Conservation (phyloP, 2,113 vertebrate genomes). For the Telmatochromis brachygnathus region DNA sequence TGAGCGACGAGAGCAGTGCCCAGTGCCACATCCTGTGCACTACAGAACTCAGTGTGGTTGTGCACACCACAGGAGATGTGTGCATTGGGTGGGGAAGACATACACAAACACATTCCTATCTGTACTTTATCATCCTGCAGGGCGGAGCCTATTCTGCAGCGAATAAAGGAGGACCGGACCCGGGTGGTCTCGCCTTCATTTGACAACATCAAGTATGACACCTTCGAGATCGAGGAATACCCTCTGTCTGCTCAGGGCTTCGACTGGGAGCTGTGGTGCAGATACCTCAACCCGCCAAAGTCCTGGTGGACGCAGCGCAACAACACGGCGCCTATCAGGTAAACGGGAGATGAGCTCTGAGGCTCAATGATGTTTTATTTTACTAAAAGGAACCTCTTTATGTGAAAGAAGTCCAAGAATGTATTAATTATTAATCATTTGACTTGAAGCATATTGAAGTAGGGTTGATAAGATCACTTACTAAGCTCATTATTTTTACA, state of each 20-base stretch:
- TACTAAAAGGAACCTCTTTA: not conserved
- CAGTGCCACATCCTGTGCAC: fast-evolving
- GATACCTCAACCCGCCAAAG: slow-evolving; percentile 92
- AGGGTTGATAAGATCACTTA: slow-evolving; percentile 4
- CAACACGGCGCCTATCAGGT: slow-evolving; percentile 91
- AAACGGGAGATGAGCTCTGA: not conserved
- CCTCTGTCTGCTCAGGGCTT: slow-evolving; percentile 92
- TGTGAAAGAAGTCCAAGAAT: not conserved
- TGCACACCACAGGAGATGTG: fast-evolving
- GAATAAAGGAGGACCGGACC: slow-evolving; percentile 90
- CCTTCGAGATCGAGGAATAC: slow-evolving; percentile 93
- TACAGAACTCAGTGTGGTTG: not conserved
- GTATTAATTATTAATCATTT: not conserved
- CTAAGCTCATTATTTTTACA: slow-evolving; percentile 18
- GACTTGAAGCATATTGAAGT: not conserved
- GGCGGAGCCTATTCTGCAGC: slow-evolving; percentile 90
- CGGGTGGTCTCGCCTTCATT: slow-evolving; percentile 92
- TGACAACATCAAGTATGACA: slow-evolving; percentile 96
- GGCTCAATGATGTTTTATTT: not conserved
- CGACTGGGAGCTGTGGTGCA: slow-evolving; percentile 97
- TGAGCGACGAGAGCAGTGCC: not conserved
- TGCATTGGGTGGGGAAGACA: not conserved
- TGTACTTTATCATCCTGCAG: slow-evolving; percentile 52
- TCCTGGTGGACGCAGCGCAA: slow-evolving; percentile 92
- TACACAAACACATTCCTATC: not conserved